phyloP scores from a whole-genome alignment of 53 echinoderm and acorn worm genomes.

The Paracentrotus lividus region DNA sequence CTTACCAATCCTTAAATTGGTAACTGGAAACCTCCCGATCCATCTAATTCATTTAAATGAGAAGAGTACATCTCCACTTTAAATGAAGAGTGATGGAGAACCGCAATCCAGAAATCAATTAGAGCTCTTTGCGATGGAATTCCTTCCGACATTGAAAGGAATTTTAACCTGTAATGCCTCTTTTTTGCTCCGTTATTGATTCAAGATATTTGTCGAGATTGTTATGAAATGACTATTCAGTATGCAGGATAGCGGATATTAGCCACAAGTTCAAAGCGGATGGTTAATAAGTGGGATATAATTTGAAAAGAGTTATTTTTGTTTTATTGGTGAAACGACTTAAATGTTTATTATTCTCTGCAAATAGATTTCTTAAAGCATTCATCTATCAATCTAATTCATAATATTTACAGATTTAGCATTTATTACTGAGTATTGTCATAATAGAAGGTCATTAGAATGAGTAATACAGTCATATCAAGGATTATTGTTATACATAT shows the following conservation, averaged over 20 bases:
- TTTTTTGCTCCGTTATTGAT: background rate
- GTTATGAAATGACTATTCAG: background rate
- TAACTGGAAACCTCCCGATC: conserved; percentile 58
- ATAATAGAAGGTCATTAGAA: conserved; percentile 18
- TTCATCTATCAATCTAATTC: background rate
- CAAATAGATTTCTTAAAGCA: background rate
- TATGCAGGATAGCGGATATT: background rate
- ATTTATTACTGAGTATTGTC: background rate
- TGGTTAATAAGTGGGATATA: conserved; percentile 3
- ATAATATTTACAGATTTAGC: background rate
- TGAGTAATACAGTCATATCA: conserved; percentile 2
- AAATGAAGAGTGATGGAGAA: conserved; percentile 51
- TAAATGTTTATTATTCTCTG: background rate
- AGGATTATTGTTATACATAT: background rate
- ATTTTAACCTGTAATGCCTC: background rate
- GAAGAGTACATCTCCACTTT: conserved; percentile 32
- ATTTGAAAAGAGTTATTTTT: conserved; percentile 31
- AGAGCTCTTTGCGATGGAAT: conserved; percentile 30
- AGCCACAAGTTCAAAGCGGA: conserved; percentile 37
- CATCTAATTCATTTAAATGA: conserved; percentile 49
- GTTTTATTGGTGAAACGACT: conserved; percentile 31
- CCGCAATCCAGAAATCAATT: conserved; percentile 32
- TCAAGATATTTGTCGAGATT: background rate
- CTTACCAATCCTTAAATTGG: conserved; percentile 48
- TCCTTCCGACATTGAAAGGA: conserved; percentile 22